A percentile compares a stretch with the other conserved stretches of the same genome.
phyloP scores from a whole-genome alignment of 2,113 vertebrate genomes.

The Microtus ochrogaster region DNA sequence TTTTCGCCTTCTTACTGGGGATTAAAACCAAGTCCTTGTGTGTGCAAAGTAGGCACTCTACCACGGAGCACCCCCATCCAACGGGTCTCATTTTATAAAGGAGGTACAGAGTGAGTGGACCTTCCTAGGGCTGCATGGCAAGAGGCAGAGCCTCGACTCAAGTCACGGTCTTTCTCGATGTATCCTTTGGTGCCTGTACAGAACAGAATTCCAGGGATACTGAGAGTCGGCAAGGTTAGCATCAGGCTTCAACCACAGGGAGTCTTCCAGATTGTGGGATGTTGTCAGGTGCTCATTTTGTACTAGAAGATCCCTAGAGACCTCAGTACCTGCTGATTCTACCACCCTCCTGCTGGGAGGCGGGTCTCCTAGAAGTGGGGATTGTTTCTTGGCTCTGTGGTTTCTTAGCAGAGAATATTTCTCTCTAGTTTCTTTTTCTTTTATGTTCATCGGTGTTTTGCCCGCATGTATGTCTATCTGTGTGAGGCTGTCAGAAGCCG shows the following conservation, averaged over 20 bases:
- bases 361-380: neutral
- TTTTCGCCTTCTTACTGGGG: neutral
- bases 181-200: neutral
- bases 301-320: too few species aligned
- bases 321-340: neutral
- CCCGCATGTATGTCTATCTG: neutral
- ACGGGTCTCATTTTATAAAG: neutral
- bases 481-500: neutral
- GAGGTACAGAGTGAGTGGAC: neutral
- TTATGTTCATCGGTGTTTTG: neutral
- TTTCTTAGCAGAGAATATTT: neutral
- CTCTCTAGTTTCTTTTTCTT: neutral
- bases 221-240: neutral
- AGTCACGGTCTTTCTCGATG: neutral
- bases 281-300: neutral
- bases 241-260: neutral
- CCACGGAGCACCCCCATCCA: neutral
- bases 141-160: neutral
- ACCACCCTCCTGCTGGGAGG: neutral
- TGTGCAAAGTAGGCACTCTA: neutral
- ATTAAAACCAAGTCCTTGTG: neutral
- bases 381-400: neutral
- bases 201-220: neutral
- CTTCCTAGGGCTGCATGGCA: neutral
- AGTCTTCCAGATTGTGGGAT: neutral